Evolutionary conservation across 2,797 vertebrate genomes (phyloP).

Genomic region (Helostoma temminkii): DNA sequence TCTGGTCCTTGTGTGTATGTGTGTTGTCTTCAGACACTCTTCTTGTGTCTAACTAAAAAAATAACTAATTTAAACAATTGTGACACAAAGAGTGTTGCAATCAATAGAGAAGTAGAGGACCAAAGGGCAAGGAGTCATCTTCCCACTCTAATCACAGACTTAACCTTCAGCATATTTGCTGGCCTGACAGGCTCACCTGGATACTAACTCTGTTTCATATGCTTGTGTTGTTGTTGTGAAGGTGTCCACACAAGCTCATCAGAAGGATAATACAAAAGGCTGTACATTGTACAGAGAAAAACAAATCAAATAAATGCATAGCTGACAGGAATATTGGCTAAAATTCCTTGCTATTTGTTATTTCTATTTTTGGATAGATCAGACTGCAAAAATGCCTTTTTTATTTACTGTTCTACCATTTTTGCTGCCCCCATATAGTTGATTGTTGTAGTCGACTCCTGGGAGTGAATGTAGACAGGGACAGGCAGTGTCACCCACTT

Average conservation of each 20-base stretch:
- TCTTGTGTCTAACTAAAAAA: constrained; percentile 21
- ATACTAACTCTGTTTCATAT: constrained; percentile 36
- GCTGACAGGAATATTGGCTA: background rate
- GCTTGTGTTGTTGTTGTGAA: constrained; percentile 15
- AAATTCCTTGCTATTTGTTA: background rate
- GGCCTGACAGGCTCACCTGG: constrained; percentile 63
- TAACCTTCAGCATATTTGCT: constrained; percentile 75
- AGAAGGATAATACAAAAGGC: background rate
- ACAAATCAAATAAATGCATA: background rate
- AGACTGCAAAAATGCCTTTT: constrained; percentile 8
- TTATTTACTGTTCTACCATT: constrained; percentile 13
- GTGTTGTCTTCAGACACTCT: constrained; percentile 4
- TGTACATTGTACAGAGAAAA: background rate
- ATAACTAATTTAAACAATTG: constrained; percentile 63
- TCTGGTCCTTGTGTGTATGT: background rate
- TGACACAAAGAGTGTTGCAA: constrained; percentile 65
- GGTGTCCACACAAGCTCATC: background rate
- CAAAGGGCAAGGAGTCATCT: constrained; percentile 73
- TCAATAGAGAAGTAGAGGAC: constrained; percentile 70
- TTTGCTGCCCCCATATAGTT: constrained; percentile 2
- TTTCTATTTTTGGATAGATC: constrained; percentile 21
- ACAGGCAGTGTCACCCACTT: constrained; percentile 22
- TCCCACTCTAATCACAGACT: constrained; percentile 68
- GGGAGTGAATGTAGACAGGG: constrained; percentile 9
- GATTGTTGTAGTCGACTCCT: constrained; percentile 15